Conservation (phyloP, 2,113 vertebrate species). For the Tyto alba region DNA sequence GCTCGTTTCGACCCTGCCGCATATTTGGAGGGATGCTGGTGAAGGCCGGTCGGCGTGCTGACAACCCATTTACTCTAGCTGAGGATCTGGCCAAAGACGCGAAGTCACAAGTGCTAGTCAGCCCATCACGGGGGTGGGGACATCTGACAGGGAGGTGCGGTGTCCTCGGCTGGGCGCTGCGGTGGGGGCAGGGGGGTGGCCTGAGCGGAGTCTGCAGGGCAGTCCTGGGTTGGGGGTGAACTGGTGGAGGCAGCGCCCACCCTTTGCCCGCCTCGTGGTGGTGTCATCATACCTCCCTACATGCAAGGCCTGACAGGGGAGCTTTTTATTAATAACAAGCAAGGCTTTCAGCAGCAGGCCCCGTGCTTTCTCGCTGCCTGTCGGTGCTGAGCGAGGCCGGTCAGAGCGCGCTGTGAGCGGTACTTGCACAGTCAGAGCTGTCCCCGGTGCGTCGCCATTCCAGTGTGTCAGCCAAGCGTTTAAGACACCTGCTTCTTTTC, state of each 20-base stretch:
- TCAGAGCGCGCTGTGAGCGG: neutral
- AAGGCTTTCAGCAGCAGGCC: neutral
- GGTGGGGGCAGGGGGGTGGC: neutral
- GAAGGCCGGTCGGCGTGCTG: neutral
- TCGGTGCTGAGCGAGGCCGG: neutral
- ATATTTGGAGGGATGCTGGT: neutral
- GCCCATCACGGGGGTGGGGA: neutral
- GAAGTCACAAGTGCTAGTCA: neutral
- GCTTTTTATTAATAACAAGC: neutral
- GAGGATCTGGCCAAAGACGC: neutral
- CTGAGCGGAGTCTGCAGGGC: accelerated
- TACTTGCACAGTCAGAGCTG: conserved; percentile 22
- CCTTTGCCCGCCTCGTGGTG: neutral
- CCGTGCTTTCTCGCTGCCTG: neutral
- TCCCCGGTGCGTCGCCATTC: neutral
- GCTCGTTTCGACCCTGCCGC: neutral
- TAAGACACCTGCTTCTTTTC: conserved; percentile 56
- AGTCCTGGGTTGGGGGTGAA: accelerated
- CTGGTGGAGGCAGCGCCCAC: neutral
- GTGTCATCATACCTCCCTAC: neutral
- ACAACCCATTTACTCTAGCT: neutral
- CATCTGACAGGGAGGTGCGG: neutral
- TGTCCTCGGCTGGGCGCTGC: neutral
- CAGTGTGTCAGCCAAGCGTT: conserved; percentile 32
- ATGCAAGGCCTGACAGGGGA: neutral